Evolutionary conservation across 2,797 vertebrate species (phyloP).

Genomic region (Botia kubotai): DNA sequence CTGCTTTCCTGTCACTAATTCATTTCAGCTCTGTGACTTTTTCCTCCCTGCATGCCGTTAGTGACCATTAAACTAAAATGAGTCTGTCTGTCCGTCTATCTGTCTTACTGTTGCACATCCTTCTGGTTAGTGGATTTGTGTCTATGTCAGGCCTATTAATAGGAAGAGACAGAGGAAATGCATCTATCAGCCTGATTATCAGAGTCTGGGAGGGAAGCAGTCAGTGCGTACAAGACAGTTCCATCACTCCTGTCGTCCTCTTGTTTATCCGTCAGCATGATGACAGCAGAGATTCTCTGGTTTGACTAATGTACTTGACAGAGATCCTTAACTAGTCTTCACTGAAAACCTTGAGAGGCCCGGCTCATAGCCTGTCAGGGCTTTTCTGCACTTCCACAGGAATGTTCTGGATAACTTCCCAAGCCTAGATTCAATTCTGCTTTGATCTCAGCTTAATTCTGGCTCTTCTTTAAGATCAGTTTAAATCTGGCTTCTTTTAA

Average conservation of each 20-base stretch:
- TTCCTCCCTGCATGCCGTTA: not conserved
- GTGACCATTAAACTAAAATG: not conserved
- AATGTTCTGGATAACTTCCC: not conserved
- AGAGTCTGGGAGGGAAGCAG: conserved; percentile 31
- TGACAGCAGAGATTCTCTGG: conserved; percentile 17
- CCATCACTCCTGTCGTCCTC: not conserved
- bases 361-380: not conserved
- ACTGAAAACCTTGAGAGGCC: not conserved
- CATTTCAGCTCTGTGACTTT: not conserved
- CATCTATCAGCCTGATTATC: conserved; percentile 40
- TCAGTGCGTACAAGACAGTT: not conserved
- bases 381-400: not conserved
- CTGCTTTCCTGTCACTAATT: not conserved
- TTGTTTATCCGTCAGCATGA: conserved; percentile 24
- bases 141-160: conserved; percentile 40
- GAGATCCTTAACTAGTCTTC: conserved; percentile 25
- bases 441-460: not conserved
- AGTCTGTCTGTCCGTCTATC: conserved; percentile 11
- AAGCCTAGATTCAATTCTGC: not conserved
- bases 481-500: not conserved
- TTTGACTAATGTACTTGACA: conserved; percentile 42
- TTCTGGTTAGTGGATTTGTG: conserved; percentile 17
- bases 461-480: not conserved
- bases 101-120: conserved; percentile 21
- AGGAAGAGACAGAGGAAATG: conserved; percentile 22